Percentiles rank a stretch among this genome's conserved stretches.
These are phyloP conservation scores for Megalopta genalis DNA, from an alignment of 1,140 invertebrate species.

Conservation along the genomic window DNA sequence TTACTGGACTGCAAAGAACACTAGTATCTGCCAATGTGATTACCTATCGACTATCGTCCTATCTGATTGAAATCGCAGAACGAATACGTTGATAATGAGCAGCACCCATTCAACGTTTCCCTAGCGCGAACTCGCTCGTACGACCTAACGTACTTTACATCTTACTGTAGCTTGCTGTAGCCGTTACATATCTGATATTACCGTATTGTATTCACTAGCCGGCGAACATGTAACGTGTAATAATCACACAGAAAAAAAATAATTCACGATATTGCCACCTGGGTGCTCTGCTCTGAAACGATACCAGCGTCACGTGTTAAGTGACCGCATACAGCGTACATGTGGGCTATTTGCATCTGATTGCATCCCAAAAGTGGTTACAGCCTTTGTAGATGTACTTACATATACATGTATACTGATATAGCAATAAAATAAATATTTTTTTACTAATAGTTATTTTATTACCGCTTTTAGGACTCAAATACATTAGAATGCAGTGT, in stretches of 20 bases:
- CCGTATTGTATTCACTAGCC: conserved; percentile 29
- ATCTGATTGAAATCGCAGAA: not conserved
- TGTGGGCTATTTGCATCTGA: no score
- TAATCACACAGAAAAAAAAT: conserved; percentile 34
- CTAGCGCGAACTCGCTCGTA: not conserved
- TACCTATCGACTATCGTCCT: conserved; percentile 9
- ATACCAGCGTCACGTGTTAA: not conserved
- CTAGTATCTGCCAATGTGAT: conserved; percentile 7
- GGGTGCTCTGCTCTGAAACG: not conserved
- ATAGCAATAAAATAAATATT: no score
- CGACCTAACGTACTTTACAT: conserved; percentile 26
- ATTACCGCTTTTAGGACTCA: no score
- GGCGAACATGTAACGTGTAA: conserved; percentile 25
- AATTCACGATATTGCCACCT: conserved; percentile 17
- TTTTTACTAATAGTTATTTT: no score
- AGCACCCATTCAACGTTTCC: conserved; percentile 17
- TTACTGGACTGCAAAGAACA: not conserved
- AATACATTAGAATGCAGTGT: no score
- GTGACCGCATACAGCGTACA: not conserved
- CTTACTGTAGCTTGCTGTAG: not conserved
- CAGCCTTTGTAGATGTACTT: no score
- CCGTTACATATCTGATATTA: not conserved
- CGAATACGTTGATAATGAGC: not conserved
- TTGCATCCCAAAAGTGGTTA: no score
- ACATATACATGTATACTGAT: no score